These are phyloP conservation scores for Scaptomyza montana DNA, from an alignment of 1,140 invertebrate genomes.

Conservation along the genomic window DNA sequence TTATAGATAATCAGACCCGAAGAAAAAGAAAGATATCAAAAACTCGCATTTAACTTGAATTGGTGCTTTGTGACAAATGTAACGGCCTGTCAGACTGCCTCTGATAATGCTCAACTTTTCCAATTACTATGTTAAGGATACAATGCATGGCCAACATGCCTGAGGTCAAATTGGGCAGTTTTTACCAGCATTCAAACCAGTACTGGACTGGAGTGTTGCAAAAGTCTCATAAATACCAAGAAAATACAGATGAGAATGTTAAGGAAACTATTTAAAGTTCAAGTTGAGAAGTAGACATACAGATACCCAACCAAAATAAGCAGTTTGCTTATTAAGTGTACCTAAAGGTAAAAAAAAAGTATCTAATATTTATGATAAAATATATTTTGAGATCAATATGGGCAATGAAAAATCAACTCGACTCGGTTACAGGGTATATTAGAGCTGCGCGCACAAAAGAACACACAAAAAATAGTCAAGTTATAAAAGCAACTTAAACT, in stretches of 20 bases:
- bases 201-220: slow-evolving; percentile 26
- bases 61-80: slow-evolving; percentile 24
- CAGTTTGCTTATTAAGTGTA: too few relatives aligned
- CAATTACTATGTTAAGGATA: slow-evolving; percentile 56
- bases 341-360: too few relatives aligned
- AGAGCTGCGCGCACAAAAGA: neutral
- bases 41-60: slow-evolving; percentile 43
- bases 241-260: neutral
- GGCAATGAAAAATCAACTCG: too few relatives aligned
- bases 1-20: slow-evolving; percentile 20
- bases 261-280: neutral
- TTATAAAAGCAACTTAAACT: slow-evolving; percentile 2
- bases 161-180: slow-evolving; percentile 15
- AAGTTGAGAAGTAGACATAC: neutral
- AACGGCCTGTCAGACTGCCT: slow-evolving; percentile 5
- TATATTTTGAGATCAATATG: too few relatives aligned
- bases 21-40: neutral
- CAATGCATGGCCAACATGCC: slow-evolving; percentile 6
- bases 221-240: slow-evolving; percentile 60
- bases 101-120: slow-evolving; percentile 52
- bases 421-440: neutral
- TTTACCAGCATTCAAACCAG: neutral
- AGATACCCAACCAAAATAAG: too few relatives aligned
- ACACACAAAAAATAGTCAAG: neutral
- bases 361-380: too few relatives aligned